Evolutionary conservation across 2,888 invertebrate species (phyloP).

Genomic region (Pachycephus smyrnensis): DNA sequence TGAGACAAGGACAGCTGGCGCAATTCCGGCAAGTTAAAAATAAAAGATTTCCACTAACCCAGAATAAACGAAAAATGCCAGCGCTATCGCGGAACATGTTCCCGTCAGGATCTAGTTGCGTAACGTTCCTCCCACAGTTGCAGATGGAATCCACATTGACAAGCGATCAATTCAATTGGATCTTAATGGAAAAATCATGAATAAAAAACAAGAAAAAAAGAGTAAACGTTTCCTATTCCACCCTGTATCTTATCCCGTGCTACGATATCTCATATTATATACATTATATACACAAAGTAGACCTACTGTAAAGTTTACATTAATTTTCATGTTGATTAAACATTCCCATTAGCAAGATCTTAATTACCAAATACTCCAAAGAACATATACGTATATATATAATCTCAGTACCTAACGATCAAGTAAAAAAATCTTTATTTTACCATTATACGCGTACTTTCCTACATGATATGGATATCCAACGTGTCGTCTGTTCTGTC

Average conservation of each 20-base stretch:
- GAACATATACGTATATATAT: neutral
- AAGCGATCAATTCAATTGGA: neutral
- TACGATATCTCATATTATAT: neutral
- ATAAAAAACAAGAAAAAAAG: neutral
- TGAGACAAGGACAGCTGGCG: conserved; percentile 53
- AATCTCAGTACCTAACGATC: neutral
- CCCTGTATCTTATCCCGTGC: neutral
- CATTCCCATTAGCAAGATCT: neutral
- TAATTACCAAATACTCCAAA: neutral
- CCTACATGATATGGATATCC: neutral
- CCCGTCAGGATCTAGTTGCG: neutral
- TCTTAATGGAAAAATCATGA: neutral
- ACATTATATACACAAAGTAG: no score
- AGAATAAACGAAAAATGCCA: neutral
- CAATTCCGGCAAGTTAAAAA: conserved; percentile 3
- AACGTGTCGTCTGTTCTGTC: neutral
- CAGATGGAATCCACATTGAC: neutral
- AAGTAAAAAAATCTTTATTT: neutral
- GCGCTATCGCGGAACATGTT: neutral
- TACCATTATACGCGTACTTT: neutral
- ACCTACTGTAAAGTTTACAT: no score
- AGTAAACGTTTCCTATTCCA: neutral
- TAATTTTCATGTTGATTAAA: neutral
- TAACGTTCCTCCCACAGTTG: neutral
- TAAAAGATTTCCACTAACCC: neutral